Percentiles rank a stretch among this genome's conserved stretches.
Evolutionary conservation across 64 coral and sea anemone species (phyloP).

Genomic region (Dendronephthya gigantea): DNA sequence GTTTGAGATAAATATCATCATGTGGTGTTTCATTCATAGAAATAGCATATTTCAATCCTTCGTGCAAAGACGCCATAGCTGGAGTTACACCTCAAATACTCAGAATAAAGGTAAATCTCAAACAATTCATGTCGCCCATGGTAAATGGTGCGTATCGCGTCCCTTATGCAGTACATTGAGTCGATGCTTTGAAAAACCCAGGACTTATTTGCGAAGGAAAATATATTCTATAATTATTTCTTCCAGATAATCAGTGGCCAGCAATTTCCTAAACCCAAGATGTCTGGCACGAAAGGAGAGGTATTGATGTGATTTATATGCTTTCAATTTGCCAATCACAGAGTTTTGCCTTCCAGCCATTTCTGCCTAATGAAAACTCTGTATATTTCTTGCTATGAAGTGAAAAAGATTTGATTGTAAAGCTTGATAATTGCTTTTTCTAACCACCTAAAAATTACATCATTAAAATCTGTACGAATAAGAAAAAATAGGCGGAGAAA

Average conservation of each 20-base stretch:
- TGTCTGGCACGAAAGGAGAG: conserved; percentile 86
- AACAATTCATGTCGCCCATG: not conserved
- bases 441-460: too few relatives aligned
- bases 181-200: not conserved
- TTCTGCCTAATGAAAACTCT: too few relatives aligned
- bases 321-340: too few relatives aligned
- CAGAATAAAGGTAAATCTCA: conserved; percentile 60
- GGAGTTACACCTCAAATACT: conserved; percentile 86
- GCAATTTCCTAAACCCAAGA: conserved; percentile 97
- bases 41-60: conserved; percentile 91
- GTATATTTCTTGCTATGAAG: too few relatives aligned
- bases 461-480: too few relatives aligned
- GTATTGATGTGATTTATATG: conserved; percentile 7
- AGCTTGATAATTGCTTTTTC: too few relatives aligned
- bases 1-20: too few relatives aligned
- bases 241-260: conserved; percentile 85
- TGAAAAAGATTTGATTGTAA: too few relatives aligned
- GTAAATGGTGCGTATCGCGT: not conserved
- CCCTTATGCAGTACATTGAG: not conserved
- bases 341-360: too few relatives aligned
- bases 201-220: not conserved
- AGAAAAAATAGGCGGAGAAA: too few relatives aligned
- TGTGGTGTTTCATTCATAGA: conserved; percentile 40
- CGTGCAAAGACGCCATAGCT: conserved; percentile 71
- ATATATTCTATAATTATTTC: not conserved